Evolutionary conservation across 2,797 vertebrate species (phyloP), one percentile per base, ranked within the genome.

Genomic region (Heliangelus exortis): DNA sequence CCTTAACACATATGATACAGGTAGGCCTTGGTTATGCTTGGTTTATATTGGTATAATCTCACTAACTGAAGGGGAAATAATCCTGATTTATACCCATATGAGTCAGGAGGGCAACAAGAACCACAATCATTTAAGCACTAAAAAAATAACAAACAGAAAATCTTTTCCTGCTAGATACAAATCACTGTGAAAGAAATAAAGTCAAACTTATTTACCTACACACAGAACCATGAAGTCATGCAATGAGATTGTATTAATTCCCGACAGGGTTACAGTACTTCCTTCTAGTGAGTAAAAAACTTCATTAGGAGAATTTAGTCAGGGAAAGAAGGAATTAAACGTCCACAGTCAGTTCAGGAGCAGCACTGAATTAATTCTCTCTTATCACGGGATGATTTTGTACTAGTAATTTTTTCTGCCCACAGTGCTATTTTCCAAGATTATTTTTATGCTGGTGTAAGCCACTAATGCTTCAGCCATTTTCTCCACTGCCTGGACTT

Each of bases 381-480:
- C 12, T 69, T 91, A 87, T 71, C 5, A 0, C 31, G 76, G 23
- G 10, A 16, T 69, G 48, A 63, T 78, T 84, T 92, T 73, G 34
- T 39, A n/a, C 43, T 34, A 58, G 36, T 6, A 43, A 59, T 20
- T 78, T 91, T 72, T 83, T 84, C 65, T 59, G 12, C 51, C 39
- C 45, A 92, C 31, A 20, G 2, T 11, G 54, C 71, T 84, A 48
- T 93, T 93, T 96, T 91, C 86, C 11, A 28, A 92, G 54, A 53
- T 82, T 76, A 87, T 90, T 91, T 97, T 96, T 86, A 91, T n/a
- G 93, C 85, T 34, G 28, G n/a, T 91, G 33, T 90, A 90, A 95
- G 3, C 43, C 88, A 91, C 75, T 93, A 89, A 83, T 67, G 91
- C 89, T 93, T 90, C 15, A 8, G 61, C 33, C 57, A 83, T 95